phyloP scores from a whole-genome alignment of 2,113 vertebrate species.

The Typhlomys cinereus region DNA sequence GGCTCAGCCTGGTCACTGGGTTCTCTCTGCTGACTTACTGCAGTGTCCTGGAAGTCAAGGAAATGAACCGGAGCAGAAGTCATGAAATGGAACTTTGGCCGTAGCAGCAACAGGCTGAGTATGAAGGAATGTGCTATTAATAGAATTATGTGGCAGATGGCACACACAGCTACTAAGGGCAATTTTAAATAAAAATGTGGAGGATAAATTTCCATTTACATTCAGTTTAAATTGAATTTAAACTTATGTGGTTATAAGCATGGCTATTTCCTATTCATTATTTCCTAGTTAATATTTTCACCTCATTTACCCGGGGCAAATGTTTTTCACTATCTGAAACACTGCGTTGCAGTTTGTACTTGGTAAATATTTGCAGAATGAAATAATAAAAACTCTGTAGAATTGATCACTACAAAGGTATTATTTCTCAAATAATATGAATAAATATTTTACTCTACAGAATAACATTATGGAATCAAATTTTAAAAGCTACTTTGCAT shows the following conservation, averaged over 20 bases:
- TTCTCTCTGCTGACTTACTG: constrained; percentile 29
- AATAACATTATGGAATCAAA: not conserved
- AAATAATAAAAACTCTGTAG: not conserved
- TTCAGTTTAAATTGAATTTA: constrained; percentile 26
- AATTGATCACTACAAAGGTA: not conserved
- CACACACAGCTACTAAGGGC: constrained; percentile 5
- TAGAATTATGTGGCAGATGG: constrained; percentile 18
- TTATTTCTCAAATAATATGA: not conserved
- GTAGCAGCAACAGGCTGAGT: not conserved
- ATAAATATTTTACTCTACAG: not conserved
- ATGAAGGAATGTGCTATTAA: not conserved
- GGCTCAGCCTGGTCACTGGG: constrained; percentile 44
- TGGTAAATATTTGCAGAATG: not conserved
- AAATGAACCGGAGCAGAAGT: constrained; percentile 61
- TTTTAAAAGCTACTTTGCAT: constrained; percentile 8
- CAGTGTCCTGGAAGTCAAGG: constrained; percentile 20
- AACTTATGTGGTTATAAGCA: constrained; percentile 11
- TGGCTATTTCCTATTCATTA: not conserved
- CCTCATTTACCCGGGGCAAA: not conserved
- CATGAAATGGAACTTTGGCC: constrained; percentile 53
- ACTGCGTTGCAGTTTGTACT: not conserved
- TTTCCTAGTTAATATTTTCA: constrained; percentile 26
- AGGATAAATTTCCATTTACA: not conserved
- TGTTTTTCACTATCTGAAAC: not conserved
- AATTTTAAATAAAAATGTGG: constrained; percentile 56